A percentile compares a stretch with the other conserved stretches of the same genome.
phyloP scores from a whole-genome alignment of 2,797 vertebrate genomes.

The Jordanella pulchra region DNA sequence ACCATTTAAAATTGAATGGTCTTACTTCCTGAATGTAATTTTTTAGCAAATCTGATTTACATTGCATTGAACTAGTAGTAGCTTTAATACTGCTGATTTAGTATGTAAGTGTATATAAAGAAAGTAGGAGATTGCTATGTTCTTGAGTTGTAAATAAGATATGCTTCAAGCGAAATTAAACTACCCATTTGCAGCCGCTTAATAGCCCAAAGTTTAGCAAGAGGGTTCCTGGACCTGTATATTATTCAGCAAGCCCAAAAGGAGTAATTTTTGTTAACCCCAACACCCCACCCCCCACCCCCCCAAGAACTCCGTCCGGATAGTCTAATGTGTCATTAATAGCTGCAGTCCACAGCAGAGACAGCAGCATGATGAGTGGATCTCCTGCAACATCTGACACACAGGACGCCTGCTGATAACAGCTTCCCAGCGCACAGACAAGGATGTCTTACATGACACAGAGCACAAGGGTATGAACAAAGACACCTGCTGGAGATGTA shows the following conservation, averaged over 20 bases:
- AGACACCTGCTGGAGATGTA: conserved; percentile 55
- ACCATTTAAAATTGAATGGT: too few relatives aligned
- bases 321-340: conserved; percentile 74
- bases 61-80: background rate
- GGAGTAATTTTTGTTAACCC: conserved; percentile 69
- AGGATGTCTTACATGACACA: conserved; percentile 64
- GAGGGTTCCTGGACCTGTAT: conserved; percentile 55
- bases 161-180: background rate
- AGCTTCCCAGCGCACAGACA: conserved; percentile 43
- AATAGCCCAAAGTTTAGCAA: conserved; percentile 27
- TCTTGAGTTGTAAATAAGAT: background rate
- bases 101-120: background rate
- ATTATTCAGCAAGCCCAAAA: conserved; percentile 71
- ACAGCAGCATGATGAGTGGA: conserved; percentile 72
- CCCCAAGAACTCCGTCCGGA: conserved; percentile 55
- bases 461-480: conserved; percentile 69
- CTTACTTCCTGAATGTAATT: too few relatives aligned
- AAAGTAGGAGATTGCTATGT: background rate
- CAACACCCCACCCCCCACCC: conserved; percentile 61
- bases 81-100: background rate
- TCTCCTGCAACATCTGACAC: conserved; percentile 67
- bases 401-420: conserved; percentile 66
- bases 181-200: background rate
- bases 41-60: background rate
- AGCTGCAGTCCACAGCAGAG: conserved; percentile 57